phyloP scores from a whole-genome alignment of 2,113 vertebrate genomes.

The Leptocoma aspasia region DNA sequence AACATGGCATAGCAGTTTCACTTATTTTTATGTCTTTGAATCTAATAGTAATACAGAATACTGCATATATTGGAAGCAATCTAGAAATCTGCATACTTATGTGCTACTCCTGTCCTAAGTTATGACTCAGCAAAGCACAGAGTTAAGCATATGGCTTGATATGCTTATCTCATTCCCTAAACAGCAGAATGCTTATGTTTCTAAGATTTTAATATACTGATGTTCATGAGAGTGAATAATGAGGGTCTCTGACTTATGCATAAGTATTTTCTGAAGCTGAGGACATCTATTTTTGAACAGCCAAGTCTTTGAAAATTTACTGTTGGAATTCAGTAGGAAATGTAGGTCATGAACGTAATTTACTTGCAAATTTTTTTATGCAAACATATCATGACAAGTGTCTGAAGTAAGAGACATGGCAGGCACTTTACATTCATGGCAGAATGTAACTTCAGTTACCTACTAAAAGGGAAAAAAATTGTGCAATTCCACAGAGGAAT shows the following conservation, averaged over 20 bases:
- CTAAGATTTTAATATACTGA: background rate
- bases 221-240: background rate
- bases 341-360: background rate
- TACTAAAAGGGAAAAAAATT: background rate
- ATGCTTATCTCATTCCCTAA: background rate
- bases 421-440: background rate
- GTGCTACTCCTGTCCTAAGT: background rate
- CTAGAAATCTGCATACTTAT: background rate
- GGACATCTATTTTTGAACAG: background rate
- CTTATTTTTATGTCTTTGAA: background rate
- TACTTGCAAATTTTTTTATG: background rate
- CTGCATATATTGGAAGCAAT: background rate
- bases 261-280: background rate
- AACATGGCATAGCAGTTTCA: background rate
- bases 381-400: background rate
- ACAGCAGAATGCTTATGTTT: background rate
- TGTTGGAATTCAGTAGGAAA: background rate
- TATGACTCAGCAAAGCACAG: background rate
- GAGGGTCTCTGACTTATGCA: background rate
- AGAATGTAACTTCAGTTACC: background rate
- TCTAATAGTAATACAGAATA: background rate
- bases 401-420: background rate
- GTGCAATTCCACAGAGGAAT: background rate
- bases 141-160: background rate
- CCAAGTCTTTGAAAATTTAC: background rate